Evolutionary conservation across 53 echinoderm and acorn worm species (phyloP), one percentile per base, ranked within the genome.

Genomic region (Actinopyga echinites): DNA sequence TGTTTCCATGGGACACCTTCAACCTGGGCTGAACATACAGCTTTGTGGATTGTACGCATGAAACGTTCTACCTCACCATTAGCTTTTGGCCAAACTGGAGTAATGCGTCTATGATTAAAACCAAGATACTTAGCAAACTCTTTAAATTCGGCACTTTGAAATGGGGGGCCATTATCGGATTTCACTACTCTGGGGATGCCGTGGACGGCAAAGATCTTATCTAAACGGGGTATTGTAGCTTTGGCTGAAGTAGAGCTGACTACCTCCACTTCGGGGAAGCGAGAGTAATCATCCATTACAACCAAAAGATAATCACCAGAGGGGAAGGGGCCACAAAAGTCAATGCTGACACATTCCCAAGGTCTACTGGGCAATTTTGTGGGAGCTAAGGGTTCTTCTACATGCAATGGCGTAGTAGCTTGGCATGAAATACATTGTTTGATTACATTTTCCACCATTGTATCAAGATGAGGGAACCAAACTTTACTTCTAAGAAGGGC

Each of bases 371-470:
- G 37, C 37, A 58, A 58, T 25, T 22, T 25, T 58, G 58, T 58
- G 5, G 58, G 58, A 9, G 58, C 25, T 21, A 58, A 25, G 21
- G 58, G 58, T 25, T 58, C 58, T 22, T 25, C 5, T 26, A 12
- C 61, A 61, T 61, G 61, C 25, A 30, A 28, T 25, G 61, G 61
- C 1, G 23, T 61, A 61, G 61, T 61, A 28, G 21, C 30, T 30
- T 61, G 61, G 20, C 61, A 61, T 61, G 61, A 61, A 30, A 61
- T 61, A 61, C 61, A 61, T 30, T 61, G 58, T 9, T 58, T 58
- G 58, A 58, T 25, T 4, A 58, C 58, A 21, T 22, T 21, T 61
- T 28, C 61, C 2, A 8, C 8, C 25, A 61, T 25, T 8, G 25
- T 61, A 30, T 61, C 61, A 7, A 61, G 61, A 30, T 61, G 25